phyloP scores from a whole-genome alignment of 1,140 invertebrate species.

The Procambarus virginalis region DNA sequence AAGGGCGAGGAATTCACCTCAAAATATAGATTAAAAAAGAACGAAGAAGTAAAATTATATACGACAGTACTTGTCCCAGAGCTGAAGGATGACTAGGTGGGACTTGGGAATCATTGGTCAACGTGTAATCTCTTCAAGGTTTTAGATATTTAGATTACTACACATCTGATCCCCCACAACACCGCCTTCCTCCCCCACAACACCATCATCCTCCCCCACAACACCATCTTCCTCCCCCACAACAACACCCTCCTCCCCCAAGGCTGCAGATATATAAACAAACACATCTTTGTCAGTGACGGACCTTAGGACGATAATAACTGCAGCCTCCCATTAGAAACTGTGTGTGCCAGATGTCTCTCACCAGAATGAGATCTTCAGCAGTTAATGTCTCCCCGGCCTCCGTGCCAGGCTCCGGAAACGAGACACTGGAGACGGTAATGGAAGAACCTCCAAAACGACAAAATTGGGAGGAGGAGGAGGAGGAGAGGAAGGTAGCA shows the following conservation, averaged over 20 bases:
- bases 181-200: no score
- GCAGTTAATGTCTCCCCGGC: neutral
- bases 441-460: neutral
- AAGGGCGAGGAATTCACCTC: no score
- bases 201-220: no score
- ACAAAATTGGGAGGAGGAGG: neutral
- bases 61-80: no score
- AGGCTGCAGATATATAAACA: neutral
- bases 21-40: no score
- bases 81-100: no score
- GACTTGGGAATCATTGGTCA: no score
- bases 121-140: no score
- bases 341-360: neutral
- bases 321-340: neutral
- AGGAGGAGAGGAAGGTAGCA: neutral
- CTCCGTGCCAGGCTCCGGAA: neutral
- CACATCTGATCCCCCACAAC: no score
- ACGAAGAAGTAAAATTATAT: no score
- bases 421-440: neutral
- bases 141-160: no score
- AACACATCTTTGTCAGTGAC: neutral
- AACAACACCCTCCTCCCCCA: neutral
- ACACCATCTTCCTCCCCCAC: neutral
- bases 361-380: neutral
- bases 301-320: neutral